Percentiles rank a stretch among this genome's conserved stretches.
Evolutionary conservation across 2,888 invertebrate species (phyloP).

Genomic region (Junonia oenone): DNA sequence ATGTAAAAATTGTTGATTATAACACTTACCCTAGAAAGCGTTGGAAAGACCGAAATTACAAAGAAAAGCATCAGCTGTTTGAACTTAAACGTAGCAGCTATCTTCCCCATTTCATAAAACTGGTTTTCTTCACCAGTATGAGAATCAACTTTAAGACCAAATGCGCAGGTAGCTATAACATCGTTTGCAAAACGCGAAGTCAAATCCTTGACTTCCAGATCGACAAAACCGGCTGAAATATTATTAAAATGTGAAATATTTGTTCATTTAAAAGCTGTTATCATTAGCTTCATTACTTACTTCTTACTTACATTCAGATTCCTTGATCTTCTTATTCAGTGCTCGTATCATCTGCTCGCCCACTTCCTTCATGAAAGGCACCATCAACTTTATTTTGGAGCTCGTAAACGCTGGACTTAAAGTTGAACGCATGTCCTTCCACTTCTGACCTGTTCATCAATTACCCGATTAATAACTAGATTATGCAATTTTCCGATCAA

Average conservation of each 20-base stretch:
- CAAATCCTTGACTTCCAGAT: conserved; percentile 59
- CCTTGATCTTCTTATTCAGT: too few species aligned
- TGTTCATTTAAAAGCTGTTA: too few species aligned
- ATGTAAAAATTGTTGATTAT: neutral
- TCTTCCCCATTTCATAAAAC: conserved; percentile 73
- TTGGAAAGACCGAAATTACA: conserved; percentile 11
- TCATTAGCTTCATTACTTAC: too few species aligned
- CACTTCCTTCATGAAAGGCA: too few species aligned
- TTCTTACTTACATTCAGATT: conserved; percentile 31
- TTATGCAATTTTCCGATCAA: too few species aligned
- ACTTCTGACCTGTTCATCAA: conserved; percentile 45
- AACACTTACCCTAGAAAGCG: conserved; percentile 16
- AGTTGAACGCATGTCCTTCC: too few species aligned
- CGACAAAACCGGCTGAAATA: conserved; percentile 35
- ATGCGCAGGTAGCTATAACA: conserved; percentile 70
- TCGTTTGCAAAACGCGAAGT: conserved; percentile 65
- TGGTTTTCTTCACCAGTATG: conserved; percentile 64
- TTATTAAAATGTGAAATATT: too few species aligned
- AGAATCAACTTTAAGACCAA: conserved; percentile 74
- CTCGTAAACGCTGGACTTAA: too few species aligned
- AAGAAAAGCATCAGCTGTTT: conserved; percentile 32
- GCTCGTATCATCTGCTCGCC: too few species aligned
- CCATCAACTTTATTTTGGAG: too few species aligned
- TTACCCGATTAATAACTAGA: too few species aligned
- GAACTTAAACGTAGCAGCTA: conserved; percentile 42